Evolutionary conservation across 2,797 vertebrate genomes (phyloP), one percentile per base, ranked within the genome.

Genomic region (Sebastes minor): DNA sequence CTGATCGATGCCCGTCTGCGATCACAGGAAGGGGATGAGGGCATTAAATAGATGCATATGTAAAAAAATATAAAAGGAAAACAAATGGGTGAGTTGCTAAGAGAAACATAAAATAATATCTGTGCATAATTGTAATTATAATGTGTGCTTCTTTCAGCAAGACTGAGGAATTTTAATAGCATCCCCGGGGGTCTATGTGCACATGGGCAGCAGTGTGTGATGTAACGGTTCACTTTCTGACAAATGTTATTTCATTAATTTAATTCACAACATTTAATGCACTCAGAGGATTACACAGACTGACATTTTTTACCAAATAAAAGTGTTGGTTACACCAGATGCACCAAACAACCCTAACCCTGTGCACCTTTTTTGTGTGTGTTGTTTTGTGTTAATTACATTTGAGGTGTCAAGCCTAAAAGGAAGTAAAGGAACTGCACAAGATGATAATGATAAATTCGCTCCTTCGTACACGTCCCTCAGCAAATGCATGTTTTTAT

Each of bases 121-220:
- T 49, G 27, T 73, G 35, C 55, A 90, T 80, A 73, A 82, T 59
- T 82, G 42, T 59, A 78, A 90, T 88, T 76, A 84, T 32, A 63
- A 80, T 8, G 38, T 73, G 78, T 33, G 81, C 66, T 53, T 69
- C 78, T 86, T 78, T 86, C 67, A 79, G 68, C 49, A 28, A 82
- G 80, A 80, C 42, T 38, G 53, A 64, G 49, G 82, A 73, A 87
- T 89, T 86, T 87, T n/a, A 91, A 90, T 70, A 72, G 78, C 68
- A 55, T 89, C 90, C 82, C 84, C 4, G 7, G 71, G 82, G 83
- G 87, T 71, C 75, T 86, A 35, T 77, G 76, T 84, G 82, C 78
- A 88, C 67, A 71, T 60, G 55, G 32, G 10, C 71, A 78, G 46
- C 69, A 20, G 3, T 81, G 64, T 89, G 59, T 89, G 83, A 90